Evolutionary conservation across 2,113 vertebrate genomes (phyloP).

Genomic region (Cisticola juncidis): DNA sequence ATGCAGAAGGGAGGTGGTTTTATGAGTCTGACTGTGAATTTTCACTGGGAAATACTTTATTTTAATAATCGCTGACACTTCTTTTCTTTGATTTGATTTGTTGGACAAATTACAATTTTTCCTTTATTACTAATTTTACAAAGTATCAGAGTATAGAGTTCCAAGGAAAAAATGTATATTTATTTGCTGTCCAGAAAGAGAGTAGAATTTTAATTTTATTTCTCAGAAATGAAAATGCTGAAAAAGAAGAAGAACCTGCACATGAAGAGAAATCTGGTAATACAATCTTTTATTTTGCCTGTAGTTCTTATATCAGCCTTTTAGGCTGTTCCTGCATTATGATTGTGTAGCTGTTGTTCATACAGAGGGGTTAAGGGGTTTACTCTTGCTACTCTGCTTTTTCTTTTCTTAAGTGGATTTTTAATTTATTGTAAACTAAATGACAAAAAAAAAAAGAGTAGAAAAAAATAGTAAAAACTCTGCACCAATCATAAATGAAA

Average conservation of each 20-base stretch:
- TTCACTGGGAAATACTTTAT: background rate
- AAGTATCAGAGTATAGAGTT: background rate
- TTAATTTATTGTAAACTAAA: background rate
- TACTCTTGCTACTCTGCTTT: background rate
- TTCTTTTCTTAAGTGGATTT: background rate
- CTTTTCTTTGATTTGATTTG: background rate
- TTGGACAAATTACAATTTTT: background rate
- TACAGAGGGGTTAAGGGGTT: background rate
- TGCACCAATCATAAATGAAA: background rate
- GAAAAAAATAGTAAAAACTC: background rate
- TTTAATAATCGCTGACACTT: background rate
- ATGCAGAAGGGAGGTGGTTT: background rate
- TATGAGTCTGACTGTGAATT: background rate
- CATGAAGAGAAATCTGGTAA: conserved; percentile 71
- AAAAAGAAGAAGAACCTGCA: conserved; percentile 29
- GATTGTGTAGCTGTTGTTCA: background rate
- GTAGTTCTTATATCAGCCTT: background rate
- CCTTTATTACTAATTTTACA: background rate
- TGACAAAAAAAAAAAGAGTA: background rate
- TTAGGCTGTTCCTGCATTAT: background rate
- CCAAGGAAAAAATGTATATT: background rate
- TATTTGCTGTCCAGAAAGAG: background rate
- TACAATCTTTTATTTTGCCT: background rate
- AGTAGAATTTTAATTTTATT: background rate
- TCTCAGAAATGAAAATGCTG: conserved; percentile 11